These are phyloP conservation scores for Harpalus rubripes DNA, from an alignment of 2,888 invertebrate species.

Conservation along the genomic window DNA sequence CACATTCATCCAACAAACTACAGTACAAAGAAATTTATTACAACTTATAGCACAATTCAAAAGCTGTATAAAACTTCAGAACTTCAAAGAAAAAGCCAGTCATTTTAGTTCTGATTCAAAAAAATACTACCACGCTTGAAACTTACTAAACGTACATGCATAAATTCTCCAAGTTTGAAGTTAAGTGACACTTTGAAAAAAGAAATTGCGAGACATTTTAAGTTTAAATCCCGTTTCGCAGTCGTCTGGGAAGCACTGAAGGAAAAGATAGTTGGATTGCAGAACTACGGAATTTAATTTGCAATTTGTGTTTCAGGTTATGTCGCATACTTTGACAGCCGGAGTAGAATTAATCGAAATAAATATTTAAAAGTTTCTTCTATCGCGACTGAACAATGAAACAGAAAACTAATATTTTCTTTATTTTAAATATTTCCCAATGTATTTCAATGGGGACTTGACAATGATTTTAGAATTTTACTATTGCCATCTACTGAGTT, in stretches of 20 bases:
- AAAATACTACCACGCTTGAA: constrained; percentile 44
- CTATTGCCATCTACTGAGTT: no score
- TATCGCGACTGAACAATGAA: not conserved
- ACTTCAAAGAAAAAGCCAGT: constrained; percentile 42
- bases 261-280: constrained; percentile 25
- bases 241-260: constrained; percentile 9
- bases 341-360: not conserved
- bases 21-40: constrained; percentile 29
- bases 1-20: not conserved
- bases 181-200: constrained; percentile 61
- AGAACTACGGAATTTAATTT: constrained; percentile 14
- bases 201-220: constrained; percentile 55
- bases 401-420: not conserved
- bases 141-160: constrained; percentile 42
- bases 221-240: constrained; percentile 57
- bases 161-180: constrained; percentile 55
- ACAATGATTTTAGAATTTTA: no score
- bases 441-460: no score
- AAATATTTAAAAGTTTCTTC: not conserved
- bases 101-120: constrained; percentile 54
- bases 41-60: constrained; percentile 34
- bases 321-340: not conserved
- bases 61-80: constrained; percentile 25
- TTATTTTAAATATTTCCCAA: not conserved
- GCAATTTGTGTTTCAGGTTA: not conserved